Conservation (phyloP, 92 coral and sea anemone genomes). For the Meandrina meandrites region DNA sequence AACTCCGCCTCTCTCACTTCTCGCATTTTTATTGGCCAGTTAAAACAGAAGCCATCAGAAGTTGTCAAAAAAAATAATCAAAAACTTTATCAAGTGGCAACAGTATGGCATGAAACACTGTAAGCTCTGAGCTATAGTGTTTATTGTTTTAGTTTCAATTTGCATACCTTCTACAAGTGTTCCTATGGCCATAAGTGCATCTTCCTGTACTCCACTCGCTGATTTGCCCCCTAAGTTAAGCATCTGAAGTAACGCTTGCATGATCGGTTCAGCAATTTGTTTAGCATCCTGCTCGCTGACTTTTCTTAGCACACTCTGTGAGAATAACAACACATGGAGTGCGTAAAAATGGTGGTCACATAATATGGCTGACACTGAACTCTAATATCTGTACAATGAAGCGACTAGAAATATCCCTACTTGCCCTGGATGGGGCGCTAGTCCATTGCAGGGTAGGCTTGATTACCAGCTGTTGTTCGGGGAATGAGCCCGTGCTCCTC, state of each 20-base stretch:
- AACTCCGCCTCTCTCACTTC: too few relatives aligned
- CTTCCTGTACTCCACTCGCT: constrained; percentile 91
- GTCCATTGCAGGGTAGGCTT: too few relatives aligned
- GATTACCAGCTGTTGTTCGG: too few relatives aligned
- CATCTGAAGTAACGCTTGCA: constrained; percentile 92
- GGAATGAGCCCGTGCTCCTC: too few relatives aligned
- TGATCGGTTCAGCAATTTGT: constrained; percentile 84
- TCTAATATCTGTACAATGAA: background rate
- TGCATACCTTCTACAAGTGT: constrained; percentile 89
- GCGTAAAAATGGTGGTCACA: background rate
- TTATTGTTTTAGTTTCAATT: too few relatives aligned
- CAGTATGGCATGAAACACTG: too few relatives aligned
- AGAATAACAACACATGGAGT: constrained; percentile 1
- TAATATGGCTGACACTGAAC: background rate
- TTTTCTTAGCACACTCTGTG: constrained; percentile 93
- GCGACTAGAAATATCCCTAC: background rate
- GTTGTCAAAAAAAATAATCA: too few relatives aligned
- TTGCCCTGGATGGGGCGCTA: background rate
- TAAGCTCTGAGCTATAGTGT: too few relatives aligned
- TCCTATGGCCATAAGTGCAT: constrained; percentile 97
- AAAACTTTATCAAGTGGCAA: too few relatives aligned
- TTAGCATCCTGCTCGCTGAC: constrained; percentile 83
- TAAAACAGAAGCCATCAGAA: too few relatives aligned
- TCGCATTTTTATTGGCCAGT: too few relatives aligned
- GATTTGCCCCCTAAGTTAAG: constrained; percentile 64